phyloP scores from a whole-genome alignment of 2,113 vertebrate genomes.

The Merops nubicus region DNA sequence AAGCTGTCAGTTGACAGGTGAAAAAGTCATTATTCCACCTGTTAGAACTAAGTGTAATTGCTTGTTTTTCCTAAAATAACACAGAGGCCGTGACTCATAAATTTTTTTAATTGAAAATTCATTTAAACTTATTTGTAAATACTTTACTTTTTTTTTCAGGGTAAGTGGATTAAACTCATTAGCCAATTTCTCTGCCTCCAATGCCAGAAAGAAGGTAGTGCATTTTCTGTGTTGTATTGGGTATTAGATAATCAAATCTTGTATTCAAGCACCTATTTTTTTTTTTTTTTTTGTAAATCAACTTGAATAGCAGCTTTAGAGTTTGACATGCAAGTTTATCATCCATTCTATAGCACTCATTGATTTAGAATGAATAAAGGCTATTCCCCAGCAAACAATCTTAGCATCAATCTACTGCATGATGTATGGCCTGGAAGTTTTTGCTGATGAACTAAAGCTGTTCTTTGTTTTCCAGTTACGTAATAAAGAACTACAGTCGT shows the following conservation, averaged over 20 bases:
- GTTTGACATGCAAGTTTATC: slow-evolving; percentile 31
- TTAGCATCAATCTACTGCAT: not conserved
- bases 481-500: not conserved
- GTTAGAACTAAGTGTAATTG: slow-evolving; percentile 67
- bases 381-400: slow-evolving; percentile 18
- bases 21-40: slow-evolving; percentile 80
- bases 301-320: slow-evolving; percentile 10
- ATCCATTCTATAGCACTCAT: not conserved
- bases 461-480: slow-evolving; percentile 22
- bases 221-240: not conserved
- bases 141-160: slow-evolving; percentile 39
- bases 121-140: slow-evolving; percentile 24
- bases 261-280: not conserved
- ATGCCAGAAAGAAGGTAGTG: not conserved
- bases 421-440: slow-evolving; percentile 42
- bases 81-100: not conserved
- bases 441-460: slow-evolving; percentile 11
- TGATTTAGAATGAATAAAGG: slow-evolving; percentile 51
- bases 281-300: not conserved
- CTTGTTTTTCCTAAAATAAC: slow-evolving; percentile 61
- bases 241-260: slow-evolving; percentile 20
- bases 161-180: slow-evolving; percentile 35
- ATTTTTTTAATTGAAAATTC: slow-evolving; percentile 58
- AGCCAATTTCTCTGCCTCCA: not conserved
- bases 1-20: slow-evolving; percentile 75